These are phyloP conservation scores for Bruchidius siliquastri DNA, from an alignment of 2,888 invertebrate genomes.

Conservation along the genomic window DNA sequence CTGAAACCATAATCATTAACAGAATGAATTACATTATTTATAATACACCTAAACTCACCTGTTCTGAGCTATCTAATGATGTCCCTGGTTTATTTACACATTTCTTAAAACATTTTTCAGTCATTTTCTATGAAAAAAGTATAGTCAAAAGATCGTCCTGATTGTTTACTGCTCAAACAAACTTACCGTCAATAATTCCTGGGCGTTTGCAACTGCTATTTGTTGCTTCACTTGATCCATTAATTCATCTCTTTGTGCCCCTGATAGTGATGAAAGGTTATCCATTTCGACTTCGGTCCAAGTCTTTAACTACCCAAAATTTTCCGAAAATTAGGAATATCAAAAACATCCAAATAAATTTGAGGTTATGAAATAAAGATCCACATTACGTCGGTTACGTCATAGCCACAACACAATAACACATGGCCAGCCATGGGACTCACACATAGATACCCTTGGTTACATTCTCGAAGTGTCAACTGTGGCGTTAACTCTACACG, in stretches of 20 bases:
- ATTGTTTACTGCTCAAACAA: slow-evolving; percentile 1
- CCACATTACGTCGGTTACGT: too few species aligned
- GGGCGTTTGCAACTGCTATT: slow-evolving; percentile 89
- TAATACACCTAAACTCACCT: slow-evolving; percentile 48
- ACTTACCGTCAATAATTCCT: slow-evolving; percentile 79
- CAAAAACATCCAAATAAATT: not conserved
- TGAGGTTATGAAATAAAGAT: not conserved
- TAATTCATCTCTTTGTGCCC: slow-evolving; percentile 75
- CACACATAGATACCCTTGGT: too few species aligned
- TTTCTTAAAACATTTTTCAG: slow-evolving; percentile 94
- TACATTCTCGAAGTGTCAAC: too few species aligned
- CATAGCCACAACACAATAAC: not conserved
- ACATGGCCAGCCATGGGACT: not conserved
- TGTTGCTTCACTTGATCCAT: slow-evolving; percentile 95
- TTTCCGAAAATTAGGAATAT: not conserved
- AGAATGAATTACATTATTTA: slow-evolving; percentile 4
- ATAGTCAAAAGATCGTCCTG: slow-evolving; percentile 5
- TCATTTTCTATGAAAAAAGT: slow-evolving; percentile 73
- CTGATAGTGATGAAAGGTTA: slow-evolving; percentile 51
- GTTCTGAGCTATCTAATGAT: slow-evolving; percentile 81
- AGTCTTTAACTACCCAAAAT: not conserved
- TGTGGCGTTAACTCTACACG: too few species aligned
- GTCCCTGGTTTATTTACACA: slow-evolving; percentile 89
- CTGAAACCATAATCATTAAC: slow-evolving; percentile 51
- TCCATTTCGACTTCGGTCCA: slow-evolving; percentile 21